These are phyloP conservation scores for Ennomos erosarius DNA, from an alignment of 2,888 invertebrate genomes.

Conservation along the genomic window DNA sequence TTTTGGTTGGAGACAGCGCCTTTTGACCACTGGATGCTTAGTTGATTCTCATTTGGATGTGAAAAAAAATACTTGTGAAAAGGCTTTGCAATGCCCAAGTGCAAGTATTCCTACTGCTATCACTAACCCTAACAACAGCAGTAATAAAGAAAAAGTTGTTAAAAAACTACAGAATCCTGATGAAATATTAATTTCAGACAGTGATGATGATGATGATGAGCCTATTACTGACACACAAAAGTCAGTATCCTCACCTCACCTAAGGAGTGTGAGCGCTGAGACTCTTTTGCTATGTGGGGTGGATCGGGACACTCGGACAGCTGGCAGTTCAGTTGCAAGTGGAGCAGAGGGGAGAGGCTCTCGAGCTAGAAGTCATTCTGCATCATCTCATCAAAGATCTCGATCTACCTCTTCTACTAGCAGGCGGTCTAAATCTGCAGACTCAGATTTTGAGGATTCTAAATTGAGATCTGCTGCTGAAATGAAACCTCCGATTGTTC, in stretches of 20 bases:
- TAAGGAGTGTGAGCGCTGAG: slow-evolving; percentile 69
- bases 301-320: slow-evolving; percentile 47
- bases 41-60: slow-evolving; percentile 65
- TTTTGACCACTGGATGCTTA: slow-evolving; percentile 73
- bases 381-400: slow-evolving; percentile 53
- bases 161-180: slow-evolving; percentile 69
- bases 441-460: slow-evolving; percentile 61
- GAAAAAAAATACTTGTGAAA: slow-evolving; percentile 37
- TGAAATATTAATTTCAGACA: slow-evolving; percentile 69
- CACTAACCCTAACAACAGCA: slow-evolving; percentile 20
- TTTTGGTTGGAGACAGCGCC: slow-evolving; percentile 74
- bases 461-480: slow-evolving; percentile 46
- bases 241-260: slow-evolving; percentile 32
- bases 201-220: slow-evolving; percentile 56
- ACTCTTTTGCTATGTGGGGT: slow-evolving; percentile 60
- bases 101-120: slow-evolving; percentile 1
- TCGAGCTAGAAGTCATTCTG: slow-evolving; percentile 56
- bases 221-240: slow-evolving; percentile 42
- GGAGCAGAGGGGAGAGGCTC: slow-evolving; percentile 56
- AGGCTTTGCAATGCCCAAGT: slow-evolving; percentile 10
- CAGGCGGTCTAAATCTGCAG: slow-evolving; percentile 66
- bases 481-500: slow-evolving; percentile 12
- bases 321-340: slow-evolving; percentile 45
- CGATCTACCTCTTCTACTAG: slow-evolving; percentile 71
- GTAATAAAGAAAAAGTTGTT: slow-evolving; percentile 39